A percentile compares a stretch with the other conserved stretches of the same genome.
phyloP scores from a whole-genome alignment of 2,113 vertebrate species.

The Heliornis fulica region DNA sequence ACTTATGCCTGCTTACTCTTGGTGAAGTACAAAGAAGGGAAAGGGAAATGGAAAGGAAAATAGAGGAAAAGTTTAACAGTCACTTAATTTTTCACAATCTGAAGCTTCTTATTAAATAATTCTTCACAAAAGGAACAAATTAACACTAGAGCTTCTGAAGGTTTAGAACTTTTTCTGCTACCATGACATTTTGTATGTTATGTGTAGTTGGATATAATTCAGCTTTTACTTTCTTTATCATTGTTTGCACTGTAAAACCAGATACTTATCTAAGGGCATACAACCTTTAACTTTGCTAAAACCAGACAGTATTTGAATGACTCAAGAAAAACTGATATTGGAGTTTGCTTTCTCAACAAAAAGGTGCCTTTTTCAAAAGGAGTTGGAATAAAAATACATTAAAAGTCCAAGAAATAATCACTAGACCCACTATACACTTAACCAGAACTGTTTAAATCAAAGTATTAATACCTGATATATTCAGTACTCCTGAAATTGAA shows the following conservation, averaged over 20 bases:
- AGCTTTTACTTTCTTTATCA: slow-evolving; percentile 5
- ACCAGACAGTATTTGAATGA: neutral
- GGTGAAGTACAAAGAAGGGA: neutral
- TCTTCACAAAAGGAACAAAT: neutral
- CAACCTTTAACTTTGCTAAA: neutral
- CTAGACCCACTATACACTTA: neutral
- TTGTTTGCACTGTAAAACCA: neutral
- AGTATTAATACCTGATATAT: neutral
- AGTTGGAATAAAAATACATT: neutral
- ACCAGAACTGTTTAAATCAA: neutral
- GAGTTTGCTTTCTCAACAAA: neutral
- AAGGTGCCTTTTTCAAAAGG: neutral
- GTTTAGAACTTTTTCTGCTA: neutral
- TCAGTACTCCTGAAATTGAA: neutral
- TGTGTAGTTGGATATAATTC: neutral
- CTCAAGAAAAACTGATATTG: neutral
- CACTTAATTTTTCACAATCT: neutral
- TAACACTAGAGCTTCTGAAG: neutral
- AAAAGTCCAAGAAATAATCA: neutral
- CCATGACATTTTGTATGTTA: slow-evolving; percentile 2
- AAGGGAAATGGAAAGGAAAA: neutral
- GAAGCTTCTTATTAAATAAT: neutral
- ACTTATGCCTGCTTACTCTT: neutral
- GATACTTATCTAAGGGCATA: neutral
- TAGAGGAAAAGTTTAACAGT: neutral